Conservation (phyloP, 2,113 vertebrate species). For the Isichthys henryi region DNA sequence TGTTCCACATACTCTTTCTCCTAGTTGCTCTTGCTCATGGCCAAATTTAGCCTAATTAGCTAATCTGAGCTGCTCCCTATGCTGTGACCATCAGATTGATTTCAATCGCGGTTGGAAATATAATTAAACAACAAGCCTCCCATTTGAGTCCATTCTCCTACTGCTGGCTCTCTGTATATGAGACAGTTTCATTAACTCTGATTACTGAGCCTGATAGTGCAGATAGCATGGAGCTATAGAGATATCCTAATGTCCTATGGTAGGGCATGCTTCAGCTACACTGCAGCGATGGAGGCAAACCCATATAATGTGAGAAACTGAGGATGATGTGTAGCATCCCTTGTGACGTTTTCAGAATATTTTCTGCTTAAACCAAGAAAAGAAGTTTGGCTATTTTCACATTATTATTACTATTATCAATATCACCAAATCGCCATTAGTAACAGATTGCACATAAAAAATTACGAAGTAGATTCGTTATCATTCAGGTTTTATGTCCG, state of each 20-base stretch:
- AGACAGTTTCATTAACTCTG: constrained; percentile 8
- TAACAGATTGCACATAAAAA: background rate
- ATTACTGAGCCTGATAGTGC: background rate
- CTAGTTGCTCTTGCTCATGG: background rate
- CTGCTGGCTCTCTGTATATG: background rate
- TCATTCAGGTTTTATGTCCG: background rate
- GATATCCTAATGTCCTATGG: background rate
- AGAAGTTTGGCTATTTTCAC: background rate
- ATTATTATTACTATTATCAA: background rate
- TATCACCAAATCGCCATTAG: background rate
- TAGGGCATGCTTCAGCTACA: background rate
- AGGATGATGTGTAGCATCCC: background rate
- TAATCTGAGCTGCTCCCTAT: background rate
- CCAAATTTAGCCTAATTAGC: background rate
- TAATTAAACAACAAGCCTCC: background rate
- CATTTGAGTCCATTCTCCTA: background rate
- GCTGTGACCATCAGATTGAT: background rate
- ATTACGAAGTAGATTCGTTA: background rate
- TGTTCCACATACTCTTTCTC: background rate
- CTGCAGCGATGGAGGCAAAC: background rate
- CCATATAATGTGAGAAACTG: background rate
- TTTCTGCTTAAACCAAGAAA: background rate
- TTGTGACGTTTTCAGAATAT: background rate
- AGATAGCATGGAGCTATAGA: background rate
- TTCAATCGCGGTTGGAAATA: background rate